Conservation (phyloP, 2,797 vertebrate species). For the Scolopax rusticola region DNA sequence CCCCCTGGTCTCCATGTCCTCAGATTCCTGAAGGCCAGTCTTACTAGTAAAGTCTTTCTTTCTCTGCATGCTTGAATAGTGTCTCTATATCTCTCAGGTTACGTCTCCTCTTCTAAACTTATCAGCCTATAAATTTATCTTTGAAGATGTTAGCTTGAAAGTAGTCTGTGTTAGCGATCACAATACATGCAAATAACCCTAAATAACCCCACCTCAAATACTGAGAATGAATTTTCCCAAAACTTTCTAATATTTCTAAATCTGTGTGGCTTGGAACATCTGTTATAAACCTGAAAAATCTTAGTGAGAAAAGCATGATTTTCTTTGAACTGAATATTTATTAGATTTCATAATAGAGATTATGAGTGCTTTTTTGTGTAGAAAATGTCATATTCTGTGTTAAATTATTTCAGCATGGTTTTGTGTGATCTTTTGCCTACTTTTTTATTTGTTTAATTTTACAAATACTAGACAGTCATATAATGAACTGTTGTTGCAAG, state of each 20-base stretch:
- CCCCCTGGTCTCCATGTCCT: neutral
- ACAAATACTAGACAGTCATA: neutral
- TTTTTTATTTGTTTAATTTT: neutral
- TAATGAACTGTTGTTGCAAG: neutral
- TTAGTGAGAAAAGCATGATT: neutral
- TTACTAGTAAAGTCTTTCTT: neutral
- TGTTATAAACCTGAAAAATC: neutral
- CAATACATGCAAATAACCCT: neutral
- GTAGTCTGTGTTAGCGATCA: neutral
- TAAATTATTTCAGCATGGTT: neutral
- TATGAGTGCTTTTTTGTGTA: neutral
- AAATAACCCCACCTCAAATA: neutral
- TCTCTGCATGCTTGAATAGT: no score
- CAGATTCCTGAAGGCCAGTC: neutral
- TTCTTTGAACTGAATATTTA: neutral
- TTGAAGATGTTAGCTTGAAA: neutral
- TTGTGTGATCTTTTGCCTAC: neutral
- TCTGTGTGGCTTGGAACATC: neutral
- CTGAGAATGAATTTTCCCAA: neutral
- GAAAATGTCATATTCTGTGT: neutral
- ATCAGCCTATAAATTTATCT: no score
- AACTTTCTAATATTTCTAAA: neutral
- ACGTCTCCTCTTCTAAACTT: neutral
- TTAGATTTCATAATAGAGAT: neutral
- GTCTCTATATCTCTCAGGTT: neutral